Evolutionary conservation across 2,888 invertebrate species (phyloP), one percentile per base, ranked within the genome.

Genomic region (Ceratothoa steindachneri): DNA sequence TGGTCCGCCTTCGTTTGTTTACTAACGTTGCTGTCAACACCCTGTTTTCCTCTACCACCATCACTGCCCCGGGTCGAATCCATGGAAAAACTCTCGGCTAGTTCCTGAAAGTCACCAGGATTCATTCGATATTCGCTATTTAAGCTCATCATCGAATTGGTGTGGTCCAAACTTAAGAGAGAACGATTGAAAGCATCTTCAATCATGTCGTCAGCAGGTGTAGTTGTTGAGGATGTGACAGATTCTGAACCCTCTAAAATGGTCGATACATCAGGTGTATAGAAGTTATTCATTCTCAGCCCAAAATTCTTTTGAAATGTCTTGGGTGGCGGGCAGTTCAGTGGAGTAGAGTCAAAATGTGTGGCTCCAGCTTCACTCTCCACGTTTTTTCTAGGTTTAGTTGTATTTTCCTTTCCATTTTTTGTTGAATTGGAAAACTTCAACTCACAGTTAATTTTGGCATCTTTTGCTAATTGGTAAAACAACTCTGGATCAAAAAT

Each of bases 231-330:
- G 19, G 79, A 79, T 3, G 79, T 74, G 66, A 79, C 69, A 22
- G 79, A 76, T 65, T 79, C 79, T 2, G 79, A 79, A 7, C 74
- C 76, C 41, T 79, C 79, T 19, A 79, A 65, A 27, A 79, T 79
- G 27, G 75, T 75, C n/a, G 79, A 79, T 7, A 79, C 79, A 68
- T 79, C 79, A 30, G 79, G 79, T 2, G 79, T 71, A 28, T 74
- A 79, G 29, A 79, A 74, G 27, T 79, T 69, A 52, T 79, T 79
- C 79, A 79, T 79, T 28, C 79, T 68, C 27, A 79, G 55, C 27
- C 79, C 79, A 65, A 79, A 79, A 68, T 76, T 76, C 51, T 74
- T 79, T 24, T 51, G 71, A n/a, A n/a, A n/a, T n/a, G n/a, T n/a
- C n/a, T n/a, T n/a, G n/a, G 41, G 71, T 60, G 53, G 71, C 5